Evolutionary conservation across 1,140 invertebrate genomes (phyloP), one percentile per base, ranked within the genome.

Genomic region (Aphelenchoides fujianensis): DNA sequence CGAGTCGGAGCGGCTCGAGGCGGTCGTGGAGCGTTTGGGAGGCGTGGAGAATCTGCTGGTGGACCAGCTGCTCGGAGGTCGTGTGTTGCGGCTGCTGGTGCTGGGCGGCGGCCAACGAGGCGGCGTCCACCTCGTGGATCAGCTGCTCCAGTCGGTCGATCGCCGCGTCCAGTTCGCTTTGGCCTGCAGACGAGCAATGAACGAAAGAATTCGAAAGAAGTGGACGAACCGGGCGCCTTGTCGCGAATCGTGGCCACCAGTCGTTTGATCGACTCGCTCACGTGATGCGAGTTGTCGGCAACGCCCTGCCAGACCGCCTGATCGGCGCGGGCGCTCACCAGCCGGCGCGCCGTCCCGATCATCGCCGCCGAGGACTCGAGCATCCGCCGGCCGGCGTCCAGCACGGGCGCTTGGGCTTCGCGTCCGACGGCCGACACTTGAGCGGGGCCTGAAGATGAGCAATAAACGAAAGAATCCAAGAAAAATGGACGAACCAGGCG

Each of bases 191-290:
- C n/a, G n/a, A n/a, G n/a, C n/a, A 0, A n/a, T 91, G 78, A 36
- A 81, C 82, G 53, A 67, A 68, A 69, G 72, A 68, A 72, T 9
- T 0, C 32, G 30, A n/a, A n/a, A n/a, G n/a, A n/a, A n/a, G n/a
- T n/a, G n/a, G n/a, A n/a, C n/a, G n/a, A n/a, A n/a, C n/a, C n/a
- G n/a, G 48, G 30, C 16, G 55, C 53, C 16, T 16, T 12, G 9
- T 83, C 75, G 28, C 66, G 72, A 68, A 84, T 79, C 5, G 74
- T 71, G 16, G 71, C 74, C 2, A 83, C 81, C 2, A 98, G 87
- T 12, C 90, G 89, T 85, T 97, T 98, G 75, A 98, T 97, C 0
- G 93, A 92, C 83, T 98, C 94, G 16, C 93, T 96, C 0, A 98
- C 93, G 76, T 90, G 91, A 85, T 94, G 95, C 79, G 93, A 95